Percentiles rank a stretch among this genome's conserved stretches.
phyloP scores from a whole-genome alignment of 2,113 vertebrate genomes.

The Athene cunicularia region DNA sequence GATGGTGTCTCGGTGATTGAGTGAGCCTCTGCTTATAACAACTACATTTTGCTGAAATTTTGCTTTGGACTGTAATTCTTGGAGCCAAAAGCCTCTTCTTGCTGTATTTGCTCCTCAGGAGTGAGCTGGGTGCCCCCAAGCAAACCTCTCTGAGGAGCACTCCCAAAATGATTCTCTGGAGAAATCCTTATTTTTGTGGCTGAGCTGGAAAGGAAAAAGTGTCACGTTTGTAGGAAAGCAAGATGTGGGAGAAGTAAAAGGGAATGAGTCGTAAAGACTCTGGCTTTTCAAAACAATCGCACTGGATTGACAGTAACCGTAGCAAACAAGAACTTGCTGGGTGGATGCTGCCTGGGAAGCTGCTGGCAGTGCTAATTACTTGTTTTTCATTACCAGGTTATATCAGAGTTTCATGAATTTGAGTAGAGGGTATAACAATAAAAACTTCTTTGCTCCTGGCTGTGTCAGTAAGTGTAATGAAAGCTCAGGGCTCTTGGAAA shows the following conservation, averaged over 20 bases:
- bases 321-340: not conserved
- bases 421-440: not conserved
- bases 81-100: not conserved
- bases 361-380: not conserved
- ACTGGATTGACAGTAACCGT: not conserved
- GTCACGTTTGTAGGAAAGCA: accelerated
- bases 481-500: not conserved
- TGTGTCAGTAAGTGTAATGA: not conserved
- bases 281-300: not conserved
- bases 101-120: not conserved
- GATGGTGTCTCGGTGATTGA: accelerated
- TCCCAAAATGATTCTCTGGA: not conserved
- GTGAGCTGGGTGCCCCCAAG: not conserved
- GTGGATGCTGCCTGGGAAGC: not conserved
- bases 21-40: not conserved
- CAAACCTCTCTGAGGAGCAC: not conserved
- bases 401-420: not conserved
- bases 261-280: not conserved
- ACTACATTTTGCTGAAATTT: not conserved
- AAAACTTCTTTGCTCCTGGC: not conserved
- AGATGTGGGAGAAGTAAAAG: not conserved
- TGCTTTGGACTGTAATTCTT: not conserved
- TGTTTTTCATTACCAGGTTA: not conserved
- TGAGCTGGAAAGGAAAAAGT: not conserved
- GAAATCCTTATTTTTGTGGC: not conserved